Evolutionary conservation across 2,113 vertebrate genomes (phyloP), one percentile per base, ranked within the genome.

Genomic region (Gopherus flavomarginatus): DNA sequence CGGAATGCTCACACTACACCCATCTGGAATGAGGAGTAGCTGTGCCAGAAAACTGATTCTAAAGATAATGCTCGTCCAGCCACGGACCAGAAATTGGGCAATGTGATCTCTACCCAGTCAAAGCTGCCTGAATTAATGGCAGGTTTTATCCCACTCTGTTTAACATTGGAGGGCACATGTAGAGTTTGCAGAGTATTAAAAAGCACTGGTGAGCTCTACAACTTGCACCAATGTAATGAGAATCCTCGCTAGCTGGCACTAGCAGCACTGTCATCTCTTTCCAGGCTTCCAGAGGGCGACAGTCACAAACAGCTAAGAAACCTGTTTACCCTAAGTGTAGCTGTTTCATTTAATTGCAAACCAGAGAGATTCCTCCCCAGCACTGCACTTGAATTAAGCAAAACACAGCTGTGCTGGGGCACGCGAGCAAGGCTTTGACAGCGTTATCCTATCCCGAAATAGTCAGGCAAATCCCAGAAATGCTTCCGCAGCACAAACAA

Each of bases 251-350:
- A n/a, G 62, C 81, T 3, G 9, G 2, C 75, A 3, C 2, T 1
- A 2, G 53, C 53, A 17, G 44, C 2, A 2, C 77, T 3, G 38
- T 4, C 75, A 24, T 42, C 35, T 62, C 27, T 6, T 14, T 21
- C 19, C 42, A 44, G 86, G 38, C 49, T 38, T 14, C 8, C 5
- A 53, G 75, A 42, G 38, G 52, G 24, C 11, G 6, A 27, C 17
- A 2, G 38, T 0, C 4, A 5, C 1, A 2, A 8, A 16, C 4
- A 0, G 0, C 5, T 4, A 16, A 42, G 0, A 3, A n/a, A 4
- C 4, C 12, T 6, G 49, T 47, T 22, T 35, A 42, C 38, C 3
- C 22, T 0, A 9, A 19, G 50, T 50, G 17, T 6, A 52, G 49
- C 11, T 2, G 1, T 50, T 59, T 29, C 29, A 27, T 83, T 56